Evolutionary conservation across 2,113 vertebrate genomes (phyloP).

Genomic region (Synchiropus splendidus): DNA sequence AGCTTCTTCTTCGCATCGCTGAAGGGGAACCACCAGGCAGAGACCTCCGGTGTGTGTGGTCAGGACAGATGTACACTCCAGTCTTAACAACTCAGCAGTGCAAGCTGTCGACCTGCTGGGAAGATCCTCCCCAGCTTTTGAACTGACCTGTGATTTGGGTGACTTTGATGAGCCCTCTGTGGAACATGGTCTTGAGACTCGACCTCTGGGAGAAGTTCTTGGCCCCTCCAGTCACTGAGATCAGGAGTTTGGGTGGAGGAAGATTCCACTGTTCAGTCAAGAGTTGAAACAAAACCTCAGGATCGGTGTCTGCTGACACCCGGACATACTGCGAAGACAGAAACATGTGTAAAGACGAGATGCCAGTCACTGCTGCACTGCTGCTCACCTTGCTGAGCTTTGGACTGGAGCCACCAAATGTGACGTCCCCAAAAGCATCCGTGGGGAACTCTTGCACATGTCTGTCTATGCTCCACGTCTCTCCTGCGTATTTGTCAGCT

Average conservation of each 20-base stretch:
- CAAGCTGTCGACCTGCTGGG: too few relatives aligned
- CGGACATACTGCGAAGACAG: constrained; percentile 73
- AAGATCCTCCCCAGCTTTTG: too few relatives aligned
- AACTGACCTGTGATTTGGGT: constrained; percentile 85
- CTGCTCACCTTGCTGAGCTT: constrained; percentile 71
- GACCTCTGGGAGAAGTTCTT: constrained; percentile 89
- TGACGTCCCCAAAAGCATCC: constrained; percentile 85
- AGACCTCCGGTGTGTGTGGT: too few relatives aligned
- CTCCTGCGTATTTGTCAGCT: constrained; percentile 56
- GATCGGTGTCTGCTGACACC: constrained; percentile 75
- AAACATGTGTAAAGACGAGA: neutral
- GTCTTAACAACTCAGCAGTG: too few relatives aligned
- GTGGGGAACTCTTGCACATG: constrained; percentile 77
- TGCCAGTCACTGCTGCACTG: neutral
- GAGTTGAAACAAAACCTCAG: constrained; percentile 75
- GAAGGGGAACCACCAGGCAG: too few relatives aligned
- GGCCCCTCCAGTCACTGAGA: constrained; percentile 92
- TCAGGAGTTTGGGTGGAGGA: constrained; percentile 81
- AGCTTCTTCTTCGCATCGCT: too few relatives aligned
- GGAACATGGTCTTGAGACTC: constrained; percentile 80
- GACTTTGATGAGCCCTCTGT: constrained; percentile 87
- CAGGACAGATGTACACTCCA: too few relatives aligned
- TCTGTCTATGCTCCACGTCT: constrained; percentile 69
- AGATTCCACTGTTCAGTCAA: constrained; percentile 89
- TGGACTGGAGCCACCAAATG: constrained; percentile 73